phyloP scores from a whole-genome alignment of 2,113 vertebrate genomes.

The Cromileptes altivelis region DNA sequence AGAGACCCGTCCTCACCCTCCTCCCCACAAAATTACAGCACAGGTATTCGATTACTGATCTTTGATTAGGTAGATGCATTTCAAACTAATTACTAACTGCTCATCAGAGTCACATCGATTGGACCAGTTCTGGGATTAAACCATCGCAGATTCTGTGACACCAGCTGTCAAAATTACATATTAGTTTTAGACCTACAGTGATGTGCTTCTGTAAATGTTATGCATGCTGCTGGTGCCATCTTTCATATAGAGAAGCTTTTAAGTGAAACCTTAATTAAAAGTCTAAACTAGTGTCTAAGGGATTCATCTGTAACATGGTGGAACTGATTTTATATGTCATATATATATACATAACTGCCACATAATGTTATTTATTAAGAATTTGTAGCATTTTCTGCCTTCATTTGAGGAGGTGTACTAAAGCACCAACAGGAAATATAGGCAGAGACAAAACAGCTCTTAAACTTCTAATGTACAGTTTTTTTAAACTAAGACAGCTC shows the following conservation, averaged over 20 bases:
- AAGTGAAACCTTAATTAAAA: background rate
- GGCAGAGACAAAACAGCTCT: background rate
- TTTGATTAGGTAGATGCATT: conserved; percentile 85
- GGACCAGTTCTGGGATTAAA: background rate
- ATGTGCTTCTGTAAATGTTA: background rate
- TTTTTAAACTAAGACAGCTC: background rate
- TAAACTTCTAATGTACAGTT: background rate
- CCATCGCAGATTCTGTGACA: background rate
- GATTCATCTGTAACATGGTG: too few relatives aligned
- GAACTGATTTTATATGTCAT: background rate
- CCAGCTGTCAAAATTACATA: conserved; percentile 7
- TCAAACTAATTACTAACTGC: conserved; percentile 80
- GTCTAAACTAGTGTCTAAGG: too few relatives aligned
- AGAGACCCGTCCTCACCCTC: conserved; percentile 68
- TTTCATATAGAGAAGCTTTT: background rate
- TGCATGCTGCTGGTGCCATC: background rate
- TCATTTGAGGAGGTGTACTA: background rate
- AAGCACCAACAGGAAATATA: background rate
- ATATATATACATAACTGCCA: background rate
- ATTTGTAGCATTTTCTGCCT: background rate
- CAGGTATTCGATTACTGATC: conserved; percentile 85
- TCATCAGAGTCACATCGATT: conserved; percentile 34
- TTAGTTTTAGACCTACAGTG: background rate
- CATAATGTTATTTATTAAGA: background rate
- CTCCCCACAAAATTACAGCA: conserved; percentile 77